Conservation (phyloP, 2,797 vertebrate species). For the Ctenopoma multispine region DNA sequence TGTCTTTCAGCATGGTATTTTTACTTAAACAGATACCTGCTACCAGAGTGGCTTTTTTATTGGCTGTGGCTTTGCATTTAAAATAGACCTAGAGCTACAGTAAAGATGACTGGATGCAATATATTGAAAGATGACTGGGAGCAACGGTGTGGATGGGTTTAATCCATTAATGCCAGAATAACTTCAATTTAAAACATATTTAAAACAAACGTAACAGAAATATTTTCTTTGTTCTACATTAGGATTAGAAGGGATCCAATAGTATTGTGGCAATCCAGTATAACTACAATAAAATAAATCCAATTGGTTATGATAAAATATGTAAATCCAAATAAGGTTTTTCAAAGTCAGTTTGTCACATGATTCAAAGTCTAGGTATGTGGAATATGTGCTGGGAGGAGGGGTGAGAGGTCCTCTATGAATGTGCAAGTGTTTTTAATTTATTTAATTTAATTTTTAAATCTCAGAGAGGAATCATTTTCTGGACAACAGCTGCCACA, state of each 20-base stretch:
- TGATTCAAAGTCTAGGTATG: not conserved
- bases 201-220: too few relatives aligned
- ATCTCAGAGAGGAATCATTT: constrained; percentile 15
- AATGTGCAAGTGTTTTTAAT: constrained; percentile 3
- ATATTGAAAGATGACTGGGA: too few relatives aligned
- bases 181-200: too few relatives aligned
- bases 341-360: constrained; percentile 12
- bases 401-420: not conserved
- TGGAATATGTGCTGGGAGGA: not conserved
- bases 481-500: constrained; percentile 31
- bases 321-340: constrained; percentile 17
- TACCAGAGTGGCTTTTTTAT: not conserved
- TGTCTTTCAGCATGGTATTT: not conserved
- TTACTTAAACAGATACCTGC: not conserved
- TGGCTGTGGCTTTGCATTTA: not conserved
- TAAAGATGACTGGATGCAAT: not conserved
- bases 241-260: constrained; percentile 40
- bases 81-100: not conserved
- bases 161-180: not conserved
- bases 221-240: constrained; percentile 36
- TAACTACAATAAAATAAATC: constrained; percentile 25
- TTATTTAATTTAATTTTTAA: constrained; percentile 22
- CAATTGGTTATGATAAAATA: constrained; percentile 19
- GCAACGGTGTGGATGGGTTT: too few relatives aligned
- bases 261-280: constrained; percentile 32